Conservation (phyloP, 2,888 invertebrate genomes). For the Lepas anatifera region DNA sequence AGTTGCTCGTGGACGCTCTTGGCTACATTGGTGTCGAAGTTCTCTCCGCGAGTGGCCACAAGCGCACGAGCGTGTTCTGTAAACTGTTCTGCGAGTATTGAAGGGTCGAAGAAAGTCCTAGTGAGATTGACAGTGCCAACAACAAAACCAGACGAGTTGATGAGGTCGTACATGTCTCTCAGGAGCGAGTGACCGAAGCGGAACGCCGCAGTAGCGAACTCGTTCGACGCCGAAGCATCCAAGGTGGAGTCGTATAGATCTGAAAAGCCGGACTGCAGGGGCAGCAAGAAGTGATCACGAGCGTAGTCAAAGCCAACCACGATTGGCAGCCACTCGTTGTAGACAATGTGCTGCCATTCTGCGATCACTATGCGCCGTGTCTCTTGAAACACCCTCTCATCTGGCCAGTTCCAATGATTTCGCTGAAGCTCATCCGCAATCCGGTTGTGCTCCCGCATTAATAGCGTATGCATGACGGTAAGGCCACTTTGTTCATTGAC, state of each 20-base stretch:
- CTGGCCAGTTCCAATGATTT: constrained; percentile 39
- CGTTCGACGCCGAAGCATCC: constrained; percentile 41
- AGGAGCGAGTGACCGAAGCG: constrained; percentile 36
- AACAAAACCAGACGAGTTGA: background rate
- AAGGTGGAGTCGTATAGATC: constrained; percentile 40
- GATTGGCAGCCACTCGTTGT: constrained; percentile 42
- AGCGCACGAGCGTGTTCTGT: background rate
- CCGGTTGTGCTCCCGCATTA: constrained; percentile 67
- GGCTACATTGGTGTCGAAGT: background rate
- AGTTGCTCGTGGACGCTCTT: background rate
- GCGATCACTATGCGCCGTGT: constrained; percentile 40
- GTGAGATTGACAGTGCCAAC: background rate
- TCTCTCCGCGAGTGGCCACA: background rate
- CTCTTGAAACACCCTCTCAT: constrained; percentile 42
- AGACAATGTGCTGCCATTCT: constrained; percentile 42
- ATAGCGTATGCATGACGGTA: constrained; percentile 45
- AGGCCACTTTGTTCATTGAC: constrained; percentile 18
- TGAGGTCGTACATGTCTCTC: background rate
- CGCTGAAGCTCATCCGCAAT: constrained; percentile 46
- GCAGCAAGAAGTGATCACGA: constrained; percentile 31
- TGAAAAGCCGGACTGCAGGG: constrained; percentile 36
- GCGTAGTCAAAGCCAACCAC: constrained; percentile 37
- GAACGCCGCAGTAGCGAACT: constrained; percentile 42
- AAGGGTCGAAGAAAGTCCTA: background rate
- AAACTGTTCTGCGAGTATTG: background rate